Evolutionary conservation across 2,888 invertebrate species (phyloP).

Genomic region (Polietes domitor): DNA sequence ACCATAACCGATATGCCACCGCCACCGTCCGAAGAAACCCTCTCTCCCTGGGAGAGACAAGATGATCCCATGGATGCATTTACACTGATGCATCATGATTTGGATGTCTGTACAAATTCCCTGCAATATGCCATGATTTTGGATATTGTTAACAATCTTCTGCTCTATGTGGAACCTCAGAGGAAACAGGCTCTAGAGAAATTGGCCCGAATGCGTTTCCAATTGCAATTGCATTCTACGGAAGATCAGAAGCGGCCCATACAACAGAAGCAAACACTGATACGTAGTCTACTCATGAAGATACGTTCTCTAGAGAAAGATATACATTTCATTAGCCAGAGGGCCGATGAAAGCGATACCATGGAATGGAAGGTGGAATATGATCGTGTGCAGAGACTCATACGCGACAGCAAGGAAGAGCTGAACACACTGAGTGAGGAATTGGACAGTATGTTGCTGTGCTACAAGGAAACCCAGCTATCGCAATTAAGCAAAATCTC

Average conservation of each 20-base stretch:
- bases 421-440: conserved; percentile 95
- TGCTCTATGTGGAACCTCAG: conserved; percentile 97
- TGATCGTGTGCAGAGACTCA: conserved; percentile 85
- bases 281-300: conserved; percentile 88
- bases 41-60: conserved; percentile 89
- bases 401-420: conserved; percentile 94
- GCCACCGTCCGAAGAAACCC: conserved; percentile 86
- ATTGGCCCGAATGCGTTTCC: conserved; percentile 95
- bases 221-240: conserved; percentile 93
- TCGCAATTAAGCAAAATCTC: conserved; percentile 83
- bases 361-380: conserved; percentile 85
- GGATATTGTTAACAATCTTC: conserved; percentile 98
- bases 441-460: conserved; percentile 96
- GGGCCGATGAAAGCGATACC: conserved; percentile 86
- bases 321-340: conserved; percentile 91
- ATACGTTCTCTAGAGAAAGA: conserved; percentile 93
- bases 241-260: conserved; percentile 96
- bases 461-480: conserved; percentile 91
- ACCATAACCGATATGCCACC: conserved; percentile 86
- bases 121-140: conserved; percentile 97
- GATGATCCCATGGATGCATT: conserved; percentile 97
- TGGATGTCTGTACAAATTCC: conserved; percentile 98
- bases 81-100: conserved; percentile 98
- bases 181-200: conserved; percentile 93
- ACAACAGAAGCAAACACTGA: conserved; percentile 93